Percentiles rank a stretch among this genome's conserved stretches.
These are phyloP conservation scores for Ormyrus nitidulus DNA, from an alignment of 2,888 invertebrate species.

Conservation along the genomic window DNA sequence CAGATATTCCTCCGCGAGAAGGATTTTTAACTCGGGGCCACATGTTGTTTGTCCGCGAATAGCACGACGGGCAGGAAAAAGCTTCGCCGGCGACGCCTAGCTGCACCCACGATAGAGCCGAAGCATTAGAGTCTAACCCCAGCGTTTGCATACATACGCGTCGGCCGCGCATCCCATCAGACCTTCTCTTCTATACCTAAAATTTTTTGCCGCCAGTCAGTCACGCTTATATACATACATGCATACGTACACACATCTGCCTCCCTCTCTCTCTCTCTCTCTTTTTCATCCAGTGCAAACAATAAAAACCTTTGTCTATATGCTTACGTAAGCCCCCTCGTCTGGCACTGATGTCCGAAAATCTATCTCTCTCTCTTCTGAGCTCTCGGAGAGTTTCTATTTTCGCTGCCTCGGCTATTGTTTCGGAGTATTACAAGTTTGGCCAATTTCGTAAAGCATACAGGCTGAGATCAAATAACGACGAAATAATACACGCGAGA, in stretches of 20 bases:
- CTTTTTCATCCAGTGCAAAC: constrained; percentile 62
- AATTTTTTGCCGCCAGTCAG: constrained; percentile 41
- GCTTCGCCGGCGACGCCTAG: neutral
- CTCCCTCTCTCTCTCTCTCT: constrained; percentile 22
- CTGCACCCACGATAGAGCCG: neutral
- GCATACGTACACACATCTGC: neutral
- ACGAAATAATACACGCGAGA: constrained; percentile 21
- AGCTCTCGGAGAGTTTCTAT: constrained; percentile 28
- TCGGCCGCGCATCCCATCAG: constrained; percentile 13
- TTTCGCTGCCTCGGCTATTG: constrained; percentile 25
- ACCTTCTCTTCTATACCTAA: constrained; percentile 1
- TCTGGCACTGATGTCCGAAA: no score
- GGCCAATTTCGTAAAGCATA: constrained; percentile 25
- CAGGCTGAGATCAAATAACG: constrained; percentile 20
- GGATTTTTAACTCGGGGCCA: no score
- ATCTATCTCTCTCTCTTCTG: neutral
- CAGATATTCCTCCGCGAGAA: no score
- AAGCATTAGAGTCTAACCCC: constrained; percentile 4
- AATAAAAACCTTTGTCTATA: constrained; percentile 69
- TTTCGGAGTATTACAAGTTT: constrained; percentile 35
- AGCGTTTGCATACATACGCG: constrained; percentile 23
- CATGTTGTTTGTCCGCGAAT: neutral
- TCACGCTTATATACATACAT: constrained; percentile 17
- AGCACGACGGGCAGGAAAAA: neutral
- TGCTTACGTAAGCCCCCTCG: constrained; percentile 62